Conservation (phyloP, 2,888 invertebrate genomes). For the Frankliniella intonsa region DNA sequence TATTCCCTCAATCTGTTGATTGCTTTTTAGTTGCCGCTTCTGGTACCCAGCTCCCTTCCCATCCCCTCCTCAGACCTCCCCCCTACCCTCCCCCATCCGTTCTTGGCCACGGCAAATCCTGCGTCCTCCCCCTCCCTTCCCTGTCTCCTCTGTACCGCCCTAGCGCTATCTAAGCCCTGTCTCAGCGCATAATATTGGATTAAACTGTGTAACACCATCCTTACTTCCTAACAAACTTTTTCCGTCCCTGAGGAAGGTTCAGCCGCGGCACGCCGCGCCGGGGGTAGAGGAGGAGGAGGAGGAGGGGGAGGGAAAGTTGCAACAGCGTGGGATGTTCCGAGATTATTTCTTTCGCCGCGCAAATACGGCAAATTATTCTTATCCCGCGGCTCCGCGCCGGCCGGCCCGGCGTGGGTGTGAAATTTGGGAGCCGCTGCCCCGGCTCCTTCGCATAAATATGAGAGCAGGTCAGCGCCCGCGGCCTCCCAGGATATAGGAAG, state of each 20-base stretch:
- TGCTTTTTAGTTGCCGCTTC: constrained; percentile 2
- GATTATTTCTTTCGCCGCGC: constrained; percentile 8
- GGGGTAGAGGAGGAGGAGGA: neutral
- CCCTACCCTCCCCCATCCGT: neutral
- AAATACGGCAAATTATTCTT: constrained; percentile 12
- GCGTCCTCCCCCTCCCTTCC: neutral
- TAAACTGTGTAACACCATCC: constrained; percentile 24
- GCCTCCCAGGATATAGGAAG: too few relatives aligned
- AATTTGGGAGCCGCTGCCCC: neutral
- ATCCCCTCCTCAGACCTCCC: neutral
- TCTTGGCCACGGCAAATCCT: neutral
- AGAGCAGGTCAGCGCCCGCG: too few relatives aligned
- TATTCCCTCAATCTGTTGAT: constrained; percentile 2
- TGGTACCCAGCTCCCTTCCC: neutral
- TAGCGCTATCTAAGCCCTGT: constrained; percentile 2
- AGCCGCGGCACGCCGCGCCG: neutral
- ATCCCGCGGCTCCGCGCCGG: neutral
- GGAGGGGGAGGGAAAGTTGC: neutral
- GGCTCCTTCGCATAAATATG: neutral
- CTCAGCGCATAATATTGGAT: constrained; percentile 22
- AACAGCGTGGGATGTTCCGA: neutral
- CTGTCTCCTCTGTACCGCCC: neutral
- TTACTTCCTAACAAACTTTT: constrained; percentile 4
- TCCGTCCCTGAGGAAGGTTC: constrained; percentile 18
- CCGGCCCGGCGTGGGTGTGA: neutral